Evolutionary conservation across 2,888 invertebrate species (phyloP), one percentile per base, ranked within the genome.

Genomic region (Cheilosia grossa): DNA sequence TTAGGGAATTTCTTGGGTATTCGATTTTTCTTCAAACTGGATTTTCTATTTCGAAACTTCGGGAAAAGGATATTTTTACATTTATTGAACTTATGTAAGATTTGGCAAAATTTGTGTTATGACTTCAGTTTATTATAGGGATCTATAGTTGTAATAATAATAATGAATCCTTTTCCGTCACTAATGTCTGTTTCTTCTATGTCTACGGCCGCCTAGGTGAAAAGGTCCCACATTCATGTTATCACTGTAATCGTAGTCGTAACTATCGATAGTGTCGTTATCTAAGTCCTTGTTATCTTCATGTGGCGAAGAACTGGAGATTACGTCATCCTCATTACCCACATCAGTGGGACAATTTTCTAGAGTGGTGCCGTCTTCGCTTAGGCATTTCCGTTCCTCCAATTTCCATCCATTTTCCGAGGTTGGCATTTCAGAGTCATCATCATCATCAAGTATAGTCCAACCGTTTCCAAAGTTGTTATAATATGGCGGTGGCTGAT

Each of bases 311-410:
- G 24, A 40, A 59, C 19, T 59, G 4, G 21, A 0, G 9, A 1
- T 27, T 27, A 21, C 9, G 13, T 44, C 47, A 17, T 49, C 58
- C 4, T 17, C 59, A 30, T 58, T 5, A 2, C 5, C 10, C 10
- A 42, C 27, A 37, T 49, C 27, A 17, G 15, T 30, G 6, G 58
- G 33, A 40, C 82, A 82, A 5, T 82, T 82, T 15, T 66, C 77
- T 6, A 27, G 7, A 0, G 88, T 7, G 5, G 88, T 72, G 0
- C 89, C 89, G 56, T 88, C 82, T 2, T 85, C 81, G 0, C 79
- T 82, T 0, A 44, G 17, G 49, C 90, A 90, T 49, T 89, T 89
- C 4, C 79, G 78, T 3, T 87, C 67, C 10, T 89, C 88, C 4
- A 88, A 6, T 19, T 74, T 70, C 88, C 88, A 89, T 5, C 75